Conservation (phyloP, 2,113 vertebrate genomes). For the Microtus oregoni region DNA sequence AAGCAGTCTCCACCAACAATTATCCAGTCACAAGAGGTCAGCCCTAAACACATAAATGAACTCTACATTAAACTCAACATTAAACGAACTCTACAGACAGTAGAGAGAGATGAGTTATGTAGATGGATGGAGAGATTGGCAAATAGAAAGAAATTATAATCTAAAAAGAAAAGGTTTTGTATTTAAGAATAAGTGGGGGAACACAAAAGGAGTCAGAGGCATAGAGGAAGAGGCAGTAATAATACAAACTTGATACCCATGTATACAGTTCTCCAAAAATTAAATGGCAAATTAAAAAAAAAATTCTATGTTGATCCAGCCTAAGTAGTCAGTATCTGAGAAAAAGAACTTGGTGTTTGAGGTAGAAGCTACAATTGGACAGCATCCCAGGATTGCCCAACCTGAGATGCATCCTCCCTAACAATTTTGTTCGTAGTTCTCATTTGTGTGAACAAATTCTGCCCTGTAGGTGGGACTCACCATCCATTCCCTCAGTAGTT, state of each 20-base stretch:
- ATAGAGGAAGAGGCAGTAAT: background rate
- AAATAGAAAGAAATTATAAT: background rate
- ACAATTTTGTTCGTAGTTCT: background rate
- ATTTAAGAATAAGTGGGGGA: background rate
- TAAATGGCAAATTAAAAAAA: background rate
- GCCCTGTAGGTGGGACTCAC: fast-evolving
- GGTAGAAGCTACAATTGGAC: background rate
- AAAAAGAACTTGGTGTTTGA: background rate
- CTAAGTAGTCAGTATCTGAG: background rate
- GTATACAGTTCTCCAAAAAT: background rate
- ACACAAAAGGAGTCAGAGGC: background rate
- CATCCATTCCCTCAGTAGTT: fast-evolving
- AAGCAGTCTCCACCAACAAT: too few relatives aligned
- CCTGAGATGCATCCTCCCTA: background rate
- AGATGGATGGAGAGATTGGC: background rate
- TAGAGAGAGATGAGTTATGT: background rate
- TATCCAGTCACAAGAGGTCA: background rate
- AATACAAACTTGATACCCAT: background rate
- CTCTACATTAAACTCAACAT: too few relatives aligned
- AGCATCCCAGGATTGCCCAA: fast-evolving
- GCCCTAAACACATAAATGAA: background rate
- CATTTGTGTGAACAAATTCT: fast-evolving
- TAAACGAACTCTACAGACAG: background rate
- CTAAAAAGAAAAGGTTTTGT: background rate
- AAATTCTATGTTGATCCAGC: background rate